Conservation (phyloP, 92 coral and sea anemone species). For the Diadumene lineata region DNA sequence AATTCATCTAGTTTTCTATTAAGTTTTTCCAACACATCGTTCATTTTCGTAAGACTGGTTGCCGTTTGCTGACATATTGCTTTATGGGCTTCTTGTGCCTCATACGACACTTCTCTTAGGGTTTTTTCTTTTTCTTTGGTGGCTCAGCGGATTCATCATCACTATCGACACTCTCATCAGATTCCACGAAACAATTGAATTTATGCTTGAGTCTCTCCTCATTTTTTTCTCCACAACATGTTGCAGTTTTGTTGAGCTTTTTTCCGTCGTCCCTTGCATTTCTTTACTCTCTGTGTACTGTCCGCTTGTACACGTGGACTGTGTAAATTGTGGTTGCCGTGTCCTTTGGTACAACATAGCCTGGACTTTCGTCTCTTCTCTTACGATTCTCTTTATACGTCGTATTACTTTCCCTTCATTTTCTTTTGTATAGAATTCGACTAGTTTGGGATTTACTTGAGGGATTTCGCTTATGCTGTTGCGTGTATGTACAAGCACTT, state of each 20-base stretch:
- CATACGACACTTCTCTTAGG: conserved; percentile 9
- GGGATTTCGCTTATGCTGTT: not conserved
- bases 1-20: conserved; percentile 14
- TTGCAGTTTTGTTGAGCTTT: no score
- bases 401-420: not conserved
- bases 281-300: no score
- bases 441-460: not conserved
- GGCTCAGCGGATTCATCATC: no score
- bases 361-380: not conserved
- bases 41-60: not conserved
- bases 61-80: conserved; percentile 9
- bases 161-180: no score
- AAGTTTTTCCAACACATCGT: conserved; percentile 4
- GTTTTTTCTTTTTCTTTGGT: conserved; percentile 9
- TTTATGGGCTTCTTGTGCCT: conserved; percentile 15
- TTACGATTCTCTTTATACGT: conserved; percentile 2
- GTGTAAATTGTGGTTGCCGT: no score
- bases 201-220: no score
- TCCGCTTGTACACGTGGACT: no score
- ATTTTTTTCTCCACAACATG: no score
- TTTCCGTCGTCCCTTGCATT: no score
- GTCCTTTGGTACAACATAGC: conserved; percentile 1
- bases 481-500: not conserved
- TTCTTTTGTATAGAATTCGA: not conserved
- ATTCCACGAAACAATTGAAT: no score